Evolutionary conservation across 2,888 invertebrate species (phyloP).

Genomic region (Oegoconia quadripuncta): DNA sequence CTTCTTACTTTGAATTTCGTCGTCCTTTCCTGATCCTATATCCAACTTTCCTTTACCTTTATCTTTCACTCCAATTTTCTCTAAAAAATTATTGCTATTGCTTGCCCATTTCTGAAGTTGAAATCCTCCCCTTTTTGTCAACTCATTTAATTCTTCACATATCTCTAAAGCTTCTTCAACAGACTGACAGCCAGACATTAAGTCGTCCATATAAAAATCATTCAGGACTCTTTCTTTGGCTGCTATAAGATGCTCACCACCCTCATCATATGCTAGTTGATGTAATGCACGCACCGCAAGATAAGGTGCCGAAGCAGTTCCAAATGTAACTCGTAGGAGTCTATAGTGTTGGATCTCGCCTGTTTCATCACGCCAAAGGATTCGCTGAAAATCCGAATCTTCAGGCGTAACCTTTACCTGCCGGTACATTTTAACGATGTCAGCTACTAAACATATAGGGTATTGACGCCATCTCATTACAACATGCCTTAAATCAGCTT

Average conservation of each 20-base stretch:
- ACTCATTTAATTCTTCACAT: constrained; percentile 15
- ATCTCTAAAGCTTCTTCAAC: constrained; percentile 21
- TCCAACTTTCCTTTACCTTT: constrained; percentile 1
- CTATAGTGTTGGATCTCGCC: constrained; percentile 19
- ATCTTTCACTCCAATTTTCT: neutral
- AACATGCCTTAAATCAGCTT: constrained; percentile 21
- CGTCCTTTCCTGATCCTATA: constrained; percentile 6
- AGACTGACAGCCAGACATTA: constrained; percentile 25
- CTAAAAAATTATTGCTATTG: neutral
- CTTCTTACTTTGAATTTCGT: constrained; percentile 11
- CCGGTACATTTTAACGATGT: constrained; percentile 29
- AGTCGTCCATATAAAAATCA: constrained; percentile 25
- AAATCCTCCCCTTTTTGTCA: neutral
- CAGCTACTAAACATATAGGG: constrained; percentile 20
- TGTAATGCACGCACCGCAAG: constrained; percentile 28
- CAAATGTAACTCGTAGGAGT: constrained; percentile 28
- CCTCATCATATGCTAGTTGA: constrained; percentile 27
- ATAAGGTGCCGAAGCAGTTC: constrained; percentile 30
- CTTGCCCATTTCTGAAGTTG: constrained; percentile 14
- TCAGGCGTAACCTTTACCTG: constrained; percentile 18
- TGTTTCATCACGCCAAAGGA: constrained; percentile 22
- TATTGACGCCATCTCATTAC: constrained; percentile 19
- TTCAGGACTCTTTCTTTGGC: constrained; percentile 21
- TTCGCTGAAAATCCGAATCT: constrained; percentile 23
- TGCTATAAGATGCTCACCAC: constrained; percentile 16